Conservation (phyloP, 2,888 invertebrate species). For the Leptinotarsa peninsularis region DNA sequence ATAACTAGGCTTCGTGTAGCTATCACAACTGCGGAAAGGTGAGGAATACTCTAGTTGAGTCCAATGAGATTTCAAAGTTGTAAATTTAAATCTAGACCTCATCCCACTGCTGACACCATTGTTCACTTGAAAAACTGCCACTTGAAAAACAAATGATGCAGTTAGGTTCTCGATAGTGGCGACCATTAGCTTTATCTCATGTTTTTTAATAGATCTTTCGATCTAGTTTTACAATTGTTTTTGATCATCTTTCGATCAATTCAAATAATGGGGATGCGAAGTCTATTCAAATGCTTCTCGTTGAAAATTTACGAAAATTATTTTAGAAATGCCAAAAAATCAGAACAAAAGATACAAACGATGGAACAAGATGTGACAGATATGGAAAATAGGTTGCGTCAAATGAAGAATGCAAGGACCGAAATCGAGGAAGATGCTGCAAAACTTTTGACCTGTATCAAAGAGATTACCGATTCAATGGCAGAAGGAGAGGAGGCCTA, state of each 20-base stretch:
- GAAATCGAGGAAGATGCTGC: constrained; percentile 71
- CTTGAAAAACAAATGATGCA: too few species aligned
- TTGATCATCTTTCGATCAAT: too few species aligned
- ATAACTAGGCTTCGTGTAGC: constrained; percentile 77
- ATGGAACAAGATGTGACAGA: constrained; percentile 79
- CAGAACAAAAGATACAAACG: constrained; percentile 79
- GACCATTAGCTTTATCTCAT: too few species aligned
- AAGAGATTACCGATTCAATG: constrained; percentile 72
- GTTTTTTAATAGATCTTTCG: too few species aligned
- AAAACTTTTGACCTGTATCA: constrained; percentile 69
- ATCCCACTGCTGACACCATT: constrained; percentile 1
- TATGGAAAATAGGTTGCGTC: constrained; percentile 75
- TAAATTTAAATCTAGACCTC: neutral
- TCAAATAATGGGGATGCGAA: too few species aligned
- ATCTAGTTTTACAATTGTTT: too few species aligned
- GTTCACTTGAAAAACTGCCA: too few species aligned
- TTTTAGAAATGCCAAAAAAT: constrained; percentile 79
- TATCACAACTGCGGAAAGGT: constrained; percentile 74
- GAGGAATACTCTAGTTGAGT: neutral
- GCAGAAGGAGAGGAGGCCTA: constrained; percentile 71
- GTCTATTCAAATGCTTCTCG: neutral
- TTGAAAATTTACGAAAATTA: neutral
- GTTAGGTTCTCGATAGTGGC: too few species aligned
- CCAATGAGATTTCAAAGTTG: too few species aligned
- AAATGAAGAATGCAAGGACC: constrained; percentile 71